phyloP scores from a whole-genome alignment of 2,113 vertebrate species.

The Protobothrops mucrosquamatus region DNA sequence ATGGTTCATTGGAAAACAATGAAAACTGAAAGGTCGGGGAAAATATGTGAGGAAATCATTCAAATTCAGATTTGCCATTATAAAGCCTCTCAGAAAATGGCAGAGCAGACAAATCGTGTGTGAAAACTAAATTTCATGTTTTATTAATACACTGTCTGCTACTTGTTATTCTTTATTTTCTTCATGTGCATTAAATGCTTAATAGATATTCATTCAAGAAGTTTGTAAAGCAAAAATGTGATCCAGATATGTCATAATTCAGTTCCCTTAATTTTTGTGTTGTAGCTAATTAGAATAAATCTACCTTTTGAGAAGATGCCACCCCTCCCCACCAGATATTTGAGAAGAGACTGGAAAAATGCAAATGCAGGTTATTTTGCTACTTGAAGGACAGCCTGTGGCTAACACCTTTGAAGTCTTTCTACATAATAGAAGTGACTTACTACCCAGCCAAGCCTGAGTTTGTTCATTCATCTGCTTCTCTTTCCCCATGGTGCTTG shows the following conservation, averaged over 20 bases:
- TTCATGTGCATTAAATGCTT: conserved; percentile 5
- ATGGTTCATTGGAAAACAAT: conserved; percentile 32
- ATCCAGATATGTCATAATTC: background rate
- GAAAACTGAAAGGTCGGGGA: conserved; percentile 40
- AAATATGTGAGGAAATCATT: conserved; percentile 24
- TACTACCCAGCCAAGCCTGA: background rate
- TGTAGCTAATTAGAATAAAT: background rate
- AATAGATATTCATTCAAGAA: background rate
- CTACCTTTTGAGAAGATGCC: background rate
- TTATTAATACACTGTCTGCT: conserved; percentile 30
- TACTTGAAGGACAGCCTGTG: background rate
- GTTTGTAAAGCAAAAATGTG: conserved; percentile 1
- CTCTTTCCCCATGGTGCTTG: background rate
- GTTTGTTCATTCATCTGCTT: background rate
- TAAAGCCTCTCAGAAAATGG: conserved; percentile 16
- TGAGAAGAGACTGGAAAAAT: background rate
- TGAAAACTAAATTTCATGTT: conserved; percentile 30
- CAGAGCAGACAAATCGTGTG: conserved; percentile 13
- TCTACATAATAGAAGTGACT: background rate
- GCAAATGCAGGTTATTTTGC: too few species aligned
- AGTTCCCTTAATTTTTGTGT: conserved; percentile 9
- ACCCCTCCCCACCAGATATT: background rate
- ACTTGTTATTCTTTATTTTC: conserved; percentile 30
- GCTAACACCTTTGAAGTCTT: background rate
- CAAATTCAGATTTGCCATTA: conserved; percentile 41